Evolutionary conservation across 1,140 invertebrate species (phyloP).

Genomic region (Zaprionus taronus): DNA sequence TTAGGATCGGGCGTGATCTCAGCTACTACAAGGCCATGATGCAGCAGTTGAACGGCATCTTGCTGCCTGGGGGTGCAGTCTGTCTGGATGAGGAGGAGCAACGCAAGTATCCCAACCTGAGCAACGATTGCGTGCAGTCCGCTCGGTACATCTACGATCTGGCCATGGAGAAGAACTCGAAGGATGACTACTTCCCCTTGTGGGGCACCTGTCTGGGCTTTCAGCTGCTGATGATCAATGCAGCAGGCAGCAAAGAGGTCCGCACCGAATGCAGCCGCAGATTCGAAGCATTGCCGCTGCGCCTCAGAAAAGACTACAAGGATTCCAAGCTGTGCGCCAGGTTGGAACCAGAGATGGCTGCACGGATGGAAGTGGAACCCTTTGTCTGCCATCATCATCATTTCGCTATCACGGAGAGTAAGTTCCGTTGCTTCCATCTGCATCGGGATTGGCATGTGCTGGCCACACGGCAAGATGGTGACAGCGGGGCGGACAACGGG

Average conservation of each 20-base stretch:
- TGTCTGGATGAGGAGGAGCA: constrained; percentile 84
- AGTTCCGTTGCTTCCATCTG: constrained; percentile 84
- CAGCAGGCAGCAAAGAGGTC: constrained; percentile 84
- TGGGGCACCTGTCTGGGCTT: constrained; percentile 96
- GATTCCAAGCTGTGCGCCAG: constrained; percentile 87
- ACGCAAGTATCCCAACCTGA: constrained; percentile 84
- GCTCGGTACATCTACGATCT: constrained; percentile 88
- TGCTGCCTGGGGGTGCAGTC: constrained; percentile 91
- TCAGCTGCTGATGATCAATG: constrained; percentile 90
- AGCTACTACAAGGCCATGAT: constrained; percentile 85
- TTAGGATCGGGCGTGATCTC: constrained; percentile 65
- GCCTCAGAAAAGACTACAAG: constrained; percentile 67
- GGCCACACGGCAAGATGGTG: constrained; percentile 88
- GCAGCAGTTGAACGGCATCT: constrained; percentile 88
- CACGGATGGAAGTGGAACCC: constrained; percentile 86
- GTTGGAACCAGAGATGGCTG: constrained; percentile 86
- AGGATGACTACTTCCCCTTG: constrained; percentile 91
- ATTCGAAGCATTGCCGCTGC: constrained; percentile 40
- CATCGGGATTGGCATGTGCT: constrained; percentile 88
- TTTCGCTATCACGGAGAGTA: constrained; percentile 89
- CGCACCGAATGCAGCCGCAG: constrained; percentile 56
- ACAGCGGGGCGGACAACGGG: constrained; percentile 84
- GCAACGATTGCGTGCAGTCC: constrained; percentile 85
- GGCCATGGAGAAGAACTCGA: constrained; percentile 87
- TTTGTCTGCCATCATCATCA: constrained; percentile 91